Evolutionary conservation across 2,888 invertebrate genomes (phyloP).

Genomic region (Liposcelis brunnea): DNA sequence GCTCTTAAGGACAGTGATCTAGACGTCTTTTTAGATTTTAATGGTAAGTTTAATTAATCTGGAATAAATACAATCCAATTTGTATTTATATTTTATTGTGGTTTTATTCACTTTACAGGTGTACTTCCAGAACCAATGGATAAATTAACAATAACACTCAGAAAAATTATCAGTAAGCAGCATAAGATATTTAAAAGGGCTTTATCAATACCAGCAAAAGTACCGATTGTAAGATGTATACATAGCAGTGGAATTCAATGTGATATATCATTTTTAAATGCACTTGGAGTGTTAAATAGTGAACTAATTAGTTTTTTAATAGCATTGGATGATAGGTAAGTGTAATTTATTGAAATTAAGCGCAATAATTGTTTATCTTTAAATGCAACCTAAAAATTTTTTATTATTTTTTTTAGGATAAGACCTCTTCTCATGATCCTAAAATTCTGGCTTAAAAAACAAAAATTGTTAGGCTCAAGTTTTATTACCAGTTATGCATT

Average conservation of each 20-base stretch:
- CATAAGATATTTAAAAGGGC: not conserved
- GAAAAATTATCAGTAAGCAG: not conserved
- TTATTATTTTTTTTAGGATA: too few species aligned
- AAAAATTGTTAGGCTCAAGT: not conserved
- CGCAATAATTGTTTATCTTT: not conserved
- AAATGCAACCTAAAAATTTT: too few species aligned
- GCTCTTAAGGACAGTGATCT: slow-evolving; percentile 1
- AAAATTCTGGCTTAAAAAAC: slow-evolving; percentile 4
- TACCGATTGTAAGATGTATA: not conserved
- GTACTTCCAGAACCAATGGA: not conserved
- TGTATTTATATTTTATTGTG: not conserved
- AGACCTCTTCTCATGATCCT: not conserved
- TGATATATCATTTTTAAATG: not conserved
- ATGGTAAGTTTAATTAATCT: not conserved
- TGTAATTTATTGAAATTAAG: not conserved
- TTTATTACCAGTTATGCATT: not conserved
- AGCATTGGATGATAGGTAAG: not conserved
- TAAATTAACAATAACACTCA: not conserved
- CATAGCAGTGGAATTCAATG: not conserved
- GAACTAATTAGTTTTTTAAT: slow-evolving; percentile 1
- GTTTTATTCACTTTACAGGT: not conserved
- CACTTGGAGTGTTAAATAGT: not conserved
- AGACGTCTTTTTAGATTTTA: not conserved
- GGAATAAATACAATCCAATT: not conserved
- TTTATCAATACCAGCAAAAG: not conserved